Base-by-base conservation (phyloP, 1,140 invertebrate genomes). In the Muscidifurax raptorellus region DNA sequence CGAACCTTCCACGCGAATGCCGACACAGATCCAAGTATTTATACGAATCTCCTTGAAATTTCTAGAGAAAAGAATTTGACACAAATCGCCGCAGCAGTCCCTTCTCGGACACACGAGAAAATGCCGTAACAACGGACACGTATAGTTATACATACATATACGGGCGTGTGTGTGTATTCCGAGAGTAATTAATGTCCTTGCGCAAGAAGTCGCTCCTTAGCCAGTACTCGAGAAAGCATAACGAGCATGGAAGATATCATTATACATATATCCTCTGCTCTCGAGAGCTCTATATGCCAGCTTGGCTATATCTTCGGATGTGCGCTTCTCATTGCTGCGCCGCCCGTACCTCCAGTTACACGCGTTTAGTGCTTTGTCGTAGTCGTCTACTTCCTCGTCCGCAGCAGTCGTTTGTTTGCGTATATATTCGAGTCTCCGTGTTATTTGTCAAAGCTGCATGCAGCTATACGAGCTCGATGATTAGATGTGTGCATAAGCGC, bases 171-270 rank as follows among this genome's bases (percentile, higher is more conserved):
- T 12, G 2, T 10, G 44, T 40, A 40, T 40, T 18, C 44, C 36
- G 7, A 40, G 44, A 47, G 44, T 74, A 74, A 81, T 74, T 74
- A 81, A 81, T 25, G 80, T 59, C 47, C 32, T 36, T 25, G 22
- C 28, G 47, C 69, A 74, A 59, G 28, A 74, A 81, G 22, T 81
- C 44, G 7, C 59, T 47, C 59, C 15, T 81, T 52, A 52, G 27
- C 80, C 40, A 67, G 85, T 84, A 90, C 90, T 91, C 90, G 90
- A 90, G 89, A 92, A 92, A 92, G 90, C 90, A 91, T 91, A 91
- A 90, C 90, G 90, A 85, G 83, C 69, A n/a, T 30, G 40, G 47
- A 64, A 82, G 80, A 82, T 82, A 47, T 18, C 25, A 74, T 82
- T 75, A 64, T 18, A 22, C 32, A 5, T 69, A 4, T 22, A 22